These are phyloP conservation scores for Torymus texanus DNA, from an alignment of 2,888 invertebrate species.

Conservation along the genomic window DNA sequence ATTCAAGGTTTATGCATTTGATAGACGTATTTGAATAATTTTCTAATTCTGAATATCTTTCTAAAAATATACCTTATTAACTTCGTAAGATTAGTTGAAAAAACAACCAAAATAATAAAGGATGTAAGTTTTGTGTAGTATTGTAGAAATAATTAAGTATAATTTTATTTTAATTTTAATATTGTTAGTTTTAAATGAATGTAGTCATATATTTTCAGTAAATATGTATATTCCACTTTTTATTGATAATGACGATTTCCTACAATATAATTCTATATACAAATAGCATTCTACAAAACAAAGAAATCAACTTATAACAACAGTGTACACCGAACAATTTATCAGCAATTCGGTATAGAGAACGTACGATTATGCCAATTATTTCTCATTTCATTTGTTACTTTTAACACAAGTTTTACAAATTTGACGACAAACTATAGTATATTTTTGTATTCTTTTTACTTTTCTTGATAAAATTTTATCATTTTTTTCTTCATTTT, in stretches of 20 bases:
- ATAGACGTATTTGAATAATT: too few species aligned
- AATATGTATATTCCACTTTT: slow-evolving; percentile 33
- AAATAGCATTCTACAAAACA: slow-evolving; percentile 54
- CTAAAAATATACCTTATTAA: too few species aligned
- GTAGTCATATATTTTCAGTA: background rate
- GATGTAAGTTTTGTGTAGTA: too few species aligned
- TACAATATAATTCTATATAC: slow-evolving; percentile 56
- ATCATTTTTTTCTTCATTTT: slow-evolving; percentile 27
- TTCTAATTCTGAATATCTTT: too few species aligned
- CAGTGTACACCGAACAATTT: slow-evolving; percentile 42
- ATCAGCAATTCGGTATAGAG: slow-evolving; percentile 39
- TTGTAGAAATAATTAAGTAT: too few species aligned
- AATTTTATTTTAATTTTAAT: too few species aligned
- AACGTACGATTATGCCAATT: slow-evolving; percentile 47
- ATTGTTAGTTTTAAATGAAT: background rate
- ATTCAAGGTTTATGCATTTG: too few species aligned
- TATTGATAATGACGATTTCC: slow-evolving; percentile 52
- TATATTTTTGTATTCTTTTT: slow-evolving; percentile 50
- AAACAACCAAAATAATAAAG: too few species aligned
- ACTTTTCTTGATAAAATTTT: slow-evolving; percentile 53
- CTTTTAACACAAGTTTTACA: slow-evolving; percentile 38
- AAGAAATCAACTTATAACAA: slow-evolving; percentile 55
- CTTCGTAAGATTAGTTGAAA: too few species aligned
- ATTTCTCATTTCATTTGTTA: slow-evolving; percentile 15
- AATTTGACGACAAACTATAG: slow-evolving; percentile 46